Conservation (phyloP, 1,140 invertebrate species). For the Sitobion miscanthi region DNA sequence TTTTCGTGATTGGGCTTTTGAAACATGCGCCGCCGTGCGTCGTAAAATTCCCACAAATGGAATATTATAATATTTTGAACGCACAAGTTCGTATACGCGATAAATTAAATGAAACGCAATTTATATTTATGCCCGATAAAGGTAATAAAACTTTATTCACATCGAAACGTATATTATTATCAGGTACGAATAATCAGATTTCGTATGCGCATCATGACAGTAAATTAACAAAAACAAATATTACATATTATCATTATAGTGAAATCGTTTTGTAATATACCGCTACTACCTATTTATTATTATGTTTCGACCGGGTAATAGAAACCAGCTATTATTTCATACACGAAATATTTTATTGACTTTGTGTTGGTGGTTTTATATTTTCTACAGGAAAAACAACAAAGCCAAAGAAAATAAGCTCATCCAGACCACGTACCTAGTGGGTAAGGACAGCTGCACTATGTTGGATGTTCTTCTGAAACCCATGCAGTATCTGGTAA, state of each 20-base stretch:
- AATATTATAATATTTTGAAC: background rate
- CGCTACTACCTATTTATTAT: background rate
- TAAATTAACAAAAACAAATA: background rate
- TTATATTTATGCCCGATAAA: background rate
- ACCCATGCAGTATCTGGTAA: slow-evolving; percentile 24
- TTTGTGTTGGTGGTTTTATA: background rate
- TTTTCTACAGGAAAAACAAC: slow-evolving; percentile 20
- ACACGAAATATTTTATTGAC: background rate
- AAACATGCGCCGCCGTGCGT: background rate
- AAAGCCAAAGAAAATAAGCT: background rate
- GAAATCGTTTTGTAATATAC: background rate
- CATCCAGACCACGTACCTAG: slow-evolving; percentile 11
- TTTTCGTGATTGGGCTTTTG: background rate
- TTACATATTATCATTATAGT: background rate
- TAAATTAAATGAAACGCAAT: background rate
- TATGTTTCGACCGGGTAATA: background rate
- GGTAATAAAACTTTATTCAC: background rate
- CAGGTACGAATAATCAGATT: background rate
- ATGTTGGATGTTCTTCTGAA: slow-evolving; percentile 11
- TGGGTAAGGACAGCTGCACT: background rate
- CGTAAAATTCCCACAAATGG: background rate
- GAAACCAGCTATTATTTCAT: background rate
- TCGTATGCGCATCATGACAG: background rate
- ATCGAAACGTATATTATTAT: background rate
- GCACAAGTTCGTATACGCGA: background rate